Base-by-base conservation (phyloP, 2,888 invertebrate species). In the Pammene aurita region DNA sequence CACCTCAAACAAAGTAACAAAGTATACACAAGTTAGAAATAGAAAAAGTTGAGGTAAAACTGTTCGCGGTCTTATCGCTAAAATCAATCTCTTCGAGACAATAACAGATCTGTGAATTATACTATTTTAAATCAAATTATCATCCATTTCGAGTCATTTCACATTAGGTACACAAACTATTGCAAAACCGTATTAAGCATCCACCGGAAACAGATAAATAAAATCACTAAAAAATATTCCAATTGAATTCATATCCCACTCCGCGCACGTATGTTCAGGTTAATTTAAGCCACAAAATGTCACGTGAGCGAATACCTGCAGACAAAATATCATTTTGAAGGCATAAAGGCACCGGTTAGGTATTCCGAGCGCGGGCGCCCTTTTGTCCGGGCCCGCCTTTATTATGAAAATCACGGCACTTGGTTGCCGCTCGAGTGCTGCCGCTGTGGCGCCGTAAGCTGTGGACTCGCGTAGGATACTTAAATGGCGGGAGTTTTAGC, bases 271-370 rank as follows among this genome's bases (percentile, higher is more conserved):
- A 58, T 65, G 60, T 60, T 57, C 69, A 69, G 64, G 69, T 65
- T 69, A 69, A 69, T 69, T 65, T 65, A 65, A 65, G 65, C 69
- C 69, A 63, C 72, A 69, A 72, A 74, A 75, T 75, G 70, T 71
- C 72, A 74, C 67, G 71, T 72, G 71, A 72, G 72, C 73, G 75
- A 73, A 70, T 76, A 75, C 77, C 77, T 77, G 76, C 78, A 74
- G 74, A 73, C 76, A 76, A 78, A 79, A 79, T 78, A 78, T 77
- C 77, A 77, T 77, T 78, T 77, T 76, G 74, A 70, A 67, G 71
- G 74, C 70, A 75, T 77, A 77, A 78, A 77, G 74, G 75, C 71
- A 67, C 72, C 56, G 75, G 79, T 78, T 79, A 74, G 70, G 76
- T 78, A 79, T 80, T 79, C 78, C 72, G 72, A 38, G 70, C 72